phyloP scores from a whole-genome alignment of 2,888 invertebrate species.

The Ornithoptera alexandrae region DNA sequence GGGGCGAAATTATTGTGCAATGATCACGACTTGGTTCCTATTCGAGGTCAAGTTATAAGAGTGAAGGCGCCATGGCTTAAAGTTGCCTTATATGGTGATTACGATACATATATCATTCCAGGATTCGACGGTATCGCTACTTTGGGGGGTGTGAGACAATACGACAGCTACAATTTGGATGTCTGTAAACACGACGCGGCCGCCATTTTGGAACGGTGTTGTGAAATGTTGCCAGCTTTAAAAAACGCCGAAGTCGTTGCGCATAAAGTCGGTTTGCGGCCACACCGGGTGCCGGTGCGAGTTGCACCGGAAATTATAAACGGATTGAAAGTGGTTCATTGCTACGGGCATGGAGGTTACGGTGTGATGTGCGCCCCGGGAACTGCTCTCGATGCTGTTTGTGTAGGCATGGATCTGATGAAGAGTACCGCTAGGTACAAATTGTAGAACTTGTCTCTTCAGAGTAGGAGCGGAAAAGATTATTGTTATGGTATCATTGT shows the following conservation, averaged over 20 bases:
- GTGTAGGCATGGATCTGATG: conserved; percentile 81
- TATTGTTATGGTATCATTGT: no score
- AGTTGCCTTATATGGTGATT: conserved; percentile 91
- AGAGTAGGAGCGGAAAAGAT: no score
- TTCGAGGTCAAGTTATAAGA: conserved; percentile 91
- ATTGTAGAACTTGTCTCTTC: conserved; percentile 41
- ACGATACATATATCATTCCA: conserved; percentile 92
- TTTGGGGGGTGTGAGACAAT: conserved; percentile 92
- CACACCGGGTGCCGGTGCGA: conserved; percentile 86
- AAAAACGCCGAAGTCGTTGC: conserved; percentile 79
- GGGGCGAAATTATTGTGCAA: conserved; percentile 88
- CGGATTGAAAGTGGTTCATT: conserved; percentile 87
- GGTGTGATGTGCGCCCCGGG: conserved; percentile 95
- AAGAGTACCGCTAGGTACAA: conserved; percentile 54
- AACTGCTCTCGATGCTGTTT: conserved; percentile 87
- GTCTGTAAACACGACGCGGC: conserved; percentile 86
- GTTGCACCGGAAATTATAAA: conserved; percentile 83
- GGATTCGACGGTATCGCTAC: conserved; percentile 85
- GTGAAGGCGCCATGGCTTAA: conserved; percentile 94
- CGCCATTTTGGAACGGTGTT: conserved; percentile 89
- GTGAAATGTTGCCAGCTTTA: conserved; percentile 85
- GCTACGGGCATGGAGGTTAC: conserved; percentile 97
- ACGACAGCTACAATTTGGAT: conserved; percentile 85
- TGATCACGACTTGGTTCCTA: conserved; percentile 87
- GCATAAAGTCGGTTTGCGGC: conserved; percentile 89